Evolutionary conservation across 2,113 vertebrate genomes (phyloP), one percentile per base, ranked within the genome.

Genomic region (Solea senegalensis): DNA sequence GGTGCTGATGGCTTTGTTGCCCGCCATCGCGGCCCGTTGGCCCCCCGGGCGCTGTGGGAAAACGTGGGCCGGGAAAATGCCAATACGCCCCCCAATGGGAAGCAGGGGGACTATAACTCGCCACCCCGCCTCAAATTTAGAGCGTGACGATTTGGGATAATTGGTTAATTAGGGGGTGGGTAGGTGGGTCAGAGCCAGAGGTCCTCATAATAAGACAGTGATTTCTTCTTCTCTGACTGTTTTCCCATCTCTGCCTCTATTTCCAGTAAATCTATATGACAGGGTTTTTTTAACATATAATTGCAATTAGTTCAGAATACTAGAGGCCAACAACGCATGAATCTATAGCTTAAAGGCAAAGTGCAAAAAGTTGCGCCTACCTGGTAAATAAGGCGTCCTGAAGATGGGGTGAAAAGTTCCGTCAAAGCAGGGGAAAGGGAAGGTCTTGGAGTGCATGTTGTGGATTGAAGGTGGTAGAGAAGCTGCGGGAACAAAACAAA

Each of bases 351-450:
- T 9, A n/a, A 16, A 34, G 63, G 14, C 26, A 16, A 26, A 1
- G 44, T 51, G 49, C 50, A 15, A 49, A 67, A 62, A 49, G 72
- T 13, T 43, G 55, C 11, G 43, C 95, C 83, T 92, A 99, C 97
- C 97, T 95, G 97, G 97, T 82, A 98, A 95, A 84, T 97, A 99
- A 26, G 97, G 95, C 2, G 97, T 95, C 79, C 96, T 92, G 92
- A 98, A 92, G 54, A 99, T 95, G 55, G 96, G 98, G 80, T 97
- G 96, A 74, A 98, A 97, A 56, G 94, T 94, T 45, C 95, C 96
- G 81, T 99, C 97, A 40, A 97, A 98, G 86, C 96, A 99, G 3
- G 96, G 96, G 11, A 98, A 87, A 15, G 94, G 92, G 85, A 97
- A 96, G 48, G 92, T 92, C 94, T 99, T 99, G 80, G 95, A 92